A percentile compares a stretch with the other conserved stretches of the same genome.
These are phyloP conservation scores for Threskiornis aethiopicus DNA, from an alignment of 2,797 vertebrate genomes.

Conservation along the genomic window DNA sequence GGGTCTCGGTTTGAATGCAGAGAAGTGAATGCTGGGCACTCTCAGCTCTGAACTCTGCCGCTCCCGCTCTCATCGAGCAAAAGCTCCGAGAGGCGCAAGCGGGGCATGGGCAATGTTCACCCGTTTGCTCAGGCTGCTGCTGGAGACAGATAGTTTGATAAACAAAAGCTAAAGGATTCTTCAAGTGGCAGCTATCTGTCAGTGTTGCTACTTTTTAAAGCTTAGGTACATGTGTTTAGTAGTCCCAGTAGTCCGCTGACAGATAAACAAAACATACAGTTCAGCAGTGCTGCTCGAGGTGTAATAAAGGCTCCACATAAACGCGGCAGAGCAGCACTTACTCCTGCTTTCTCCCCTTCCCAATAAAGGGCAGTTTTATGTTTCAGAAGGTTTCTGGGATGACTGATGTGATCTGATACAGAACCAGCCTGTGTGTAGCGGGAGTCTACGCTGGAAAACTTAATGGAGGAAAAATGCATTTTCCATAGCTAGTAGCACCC, in stretches of 20 bases:
- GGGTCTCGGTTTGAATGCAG: not conserved
- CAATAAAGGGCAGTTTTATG: not conserved
- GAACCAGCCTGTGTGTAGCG: not conserved
- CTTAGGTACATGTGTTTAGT: not conserved
- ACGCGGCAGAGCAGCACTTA: not conserved
- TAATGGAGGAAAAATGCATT: not conserved
- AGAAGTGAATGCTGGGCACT: not conserved
- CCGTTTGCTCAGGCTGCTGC: not conserved
- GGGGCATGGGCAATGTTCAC: not conserved
- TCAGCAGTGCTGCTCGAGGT: not conserved
- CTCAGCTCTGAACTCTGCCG: not conserved
- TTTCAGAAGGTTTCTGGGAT: not conserved
- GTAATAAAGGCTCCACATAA: not conserved
- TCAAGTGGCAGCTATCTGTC: not conserved
- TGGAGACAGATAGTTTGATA: not conserved
- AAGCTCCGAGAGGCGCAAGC: rapidly evolving
- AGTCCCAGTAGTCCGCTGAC: not conserved
- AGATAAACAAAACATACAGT: not conserved
- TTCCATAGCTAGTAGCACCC: not conserved
- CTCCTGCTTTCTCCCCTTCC: not conserved
- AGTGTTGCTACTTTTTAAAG: not conserved
- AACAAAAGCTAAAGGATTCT: not conserved
- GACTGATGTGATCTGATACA: not conserved
- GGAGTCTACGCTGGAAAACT: not conserved
- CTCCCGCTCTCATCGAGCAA: not conserved